Base-by-base conservation (phyloP, 1,140 invertebrate genomes). In the Drosophila lacertosa region DNA sequence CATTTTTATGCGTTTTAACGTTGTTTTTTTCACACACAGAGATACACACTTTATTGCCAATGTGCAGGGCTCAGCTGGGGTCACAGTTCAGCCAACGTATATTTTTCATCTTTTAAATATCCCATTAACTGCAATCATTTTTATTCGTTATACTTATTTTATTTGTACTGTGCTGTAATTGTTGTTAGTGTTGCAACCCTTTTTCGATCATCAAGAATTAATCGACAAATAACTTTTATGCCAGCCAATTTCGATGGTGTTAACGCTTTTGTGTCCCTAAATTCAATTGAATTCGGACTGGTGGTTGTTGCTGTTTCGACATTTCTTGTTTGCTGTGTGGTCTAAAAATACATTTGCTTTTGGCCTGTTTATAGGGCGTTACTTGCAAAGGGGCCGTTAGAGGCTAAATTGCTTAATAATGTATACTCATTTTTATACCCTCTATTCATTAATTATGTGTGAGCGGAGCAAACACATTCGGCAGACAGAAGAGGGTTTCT, bases 311-410 rank as follows among this genome's bases (percentile, higher is more conserved):
- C 6, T n/a, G 33, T 13, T 35, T 3, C 33, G n/a, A 35, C 33
- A 35, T n/a, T n/a, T 6, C n/a, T 4, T n/a, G 11, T 13, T 35
- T 35, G 26, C 9, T 13, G 51, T 26, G 71, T 76, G 48, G 57
- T 62, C 67, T 59, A 72, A 42, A 62, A 62, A 78, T 77, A 50
- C 20, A 58, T 72, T 81, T 80, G 62, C 42, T 55, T 74, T 48
- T 66, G 75, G 83, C 79, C 79, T 78, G 70, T 24, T 74, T 82
- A 70, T 69, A 79, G 69, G 55, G 59, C 50, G 79, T 69, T 55
- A 66, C 58, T 53, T 79, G 60, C 77, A 22, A 51, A 63, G 75
- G 50, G 57, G 47, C 33, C 9, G 26, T 11, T 65, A 65, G 66
- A 40, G 62, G 75, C 62, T 75, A 47, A 57, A 76, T 48, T 86